Evolutionary conservation across 2,888 invertebrate species (phyloP), one percentile per base, ranked within the genome.

Genomic region (Stramonita haemastoma): DNA sequence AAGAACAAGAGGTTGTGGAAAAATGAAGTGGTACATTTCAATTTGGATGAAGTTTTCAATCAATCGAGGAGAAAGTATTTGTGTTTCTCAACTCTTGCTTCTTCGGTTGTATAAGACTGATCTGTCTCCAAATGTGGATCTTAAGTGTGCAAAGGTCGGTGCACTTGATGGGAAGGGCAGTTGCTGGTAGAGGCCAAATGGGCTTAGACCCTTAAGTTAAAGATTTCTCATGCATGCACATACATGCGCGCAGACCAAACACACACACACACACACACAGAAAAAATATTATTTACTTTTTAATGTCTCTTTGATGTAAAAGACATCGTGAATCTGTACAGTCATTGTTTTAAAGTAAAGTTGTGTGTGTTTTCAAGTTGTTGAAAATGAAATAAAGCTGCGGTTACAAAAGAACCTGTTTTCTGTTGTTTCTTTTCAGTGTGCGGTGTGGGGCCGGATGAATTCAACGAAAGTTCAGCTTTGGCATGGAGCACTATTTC

Each of bases 381-480:
- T 60, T 73, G 17, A 32, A 29, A 79, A 34, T 15, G 34, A 32
- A 79, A 34, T 46, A 83, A 83, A 46, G 46, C 83, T 26, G 26
- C 26, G 46, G 29, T 29, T 60, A 17, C 29, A 85, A 22, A 36
- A 46, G 79, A 83, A 83, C 46, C 19, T 46, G 13, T 86, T 86
- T 57, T 86, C 57, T 86, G 8, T 86, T 86, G 83, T 60, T 60
- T 57, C 8, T 86, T 86, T 86, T 60, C 86, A 86, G 86, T 86
- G 60, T 57, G 22, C 29, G 32, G 34, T 5, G 22, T 86, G 86
- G 86, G 86, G 32, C 66, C 34, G 57, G 86, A 57, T 66, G 32
- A 86, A 66, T 86, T 86, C 86, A 57, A n/a, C 86, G 86, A 86
- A 86, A 57, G 60, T 34, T 85, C 84, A 56, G 29, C 84, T 57